Conservation (phyloP, 2,797 vertebrate genomes). For the Phoebastria nigripes region DNA sequence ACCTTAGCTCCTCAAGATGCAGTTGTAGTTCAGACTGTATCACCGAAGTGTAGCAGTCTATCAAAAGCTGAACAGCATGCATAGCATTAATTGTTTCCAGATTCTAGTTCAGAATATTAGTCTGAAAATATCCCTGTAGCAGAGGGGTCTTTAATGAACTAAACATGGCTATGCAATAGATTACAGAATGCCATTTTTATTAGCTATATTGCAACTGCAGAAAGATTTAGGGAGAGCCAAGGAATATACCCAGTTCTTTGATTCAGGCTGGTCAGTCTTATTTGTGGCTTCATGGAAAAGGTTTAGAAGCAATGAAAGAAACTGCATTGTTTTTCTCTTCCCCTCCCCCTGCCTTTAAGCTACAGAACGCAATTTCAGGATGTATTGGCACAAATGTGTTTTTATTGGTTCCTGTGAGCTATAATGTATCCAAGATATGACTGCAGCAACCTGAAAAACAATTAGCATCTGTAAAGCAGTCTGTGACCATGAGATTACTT, state of each 20-base stretch:
- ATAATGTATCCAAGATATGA: neutral
- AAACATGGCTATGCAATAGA: neutral
- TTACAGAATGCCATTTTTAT: neutral
- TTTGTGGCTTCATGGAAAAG: neutral
- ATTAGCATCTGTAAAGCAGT: conserved; percentile 25
- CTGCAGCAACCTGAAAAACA: conserved; percentile 8
- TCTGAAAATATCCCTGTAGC: neutral
- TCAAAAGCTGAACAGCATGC: neutral
- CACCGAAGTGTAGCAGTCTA: neutral
- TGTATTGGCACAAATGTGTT: neutral
- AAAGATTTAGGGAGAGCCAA: neutral
- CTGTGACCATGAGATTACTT: conserved; percentile 1
- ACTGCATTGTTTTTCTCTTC: neutral
- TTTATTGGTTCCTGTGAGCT: conserved; percentile 10
- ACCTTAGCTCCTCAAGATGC: neutral
- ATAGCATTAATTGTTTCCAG: neutral
- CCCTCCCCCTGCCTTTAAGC: neutral
- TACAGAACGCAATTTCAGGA: conserved; percentile 11
- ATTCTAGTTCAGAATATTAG: neutral
- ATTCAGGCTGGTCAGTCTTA: neutral
- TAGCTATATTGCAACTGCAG: neutral
- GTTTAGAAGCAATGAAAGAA: neutral
- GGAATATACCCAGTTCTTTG: neutral
- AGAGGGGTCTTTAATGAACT: neutral
- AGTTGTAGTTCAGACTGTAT: neutral